phyloP scores from a whole-genome alignment of 2,113 vertebrate genomes.

The Indicator indicator region DNA sequence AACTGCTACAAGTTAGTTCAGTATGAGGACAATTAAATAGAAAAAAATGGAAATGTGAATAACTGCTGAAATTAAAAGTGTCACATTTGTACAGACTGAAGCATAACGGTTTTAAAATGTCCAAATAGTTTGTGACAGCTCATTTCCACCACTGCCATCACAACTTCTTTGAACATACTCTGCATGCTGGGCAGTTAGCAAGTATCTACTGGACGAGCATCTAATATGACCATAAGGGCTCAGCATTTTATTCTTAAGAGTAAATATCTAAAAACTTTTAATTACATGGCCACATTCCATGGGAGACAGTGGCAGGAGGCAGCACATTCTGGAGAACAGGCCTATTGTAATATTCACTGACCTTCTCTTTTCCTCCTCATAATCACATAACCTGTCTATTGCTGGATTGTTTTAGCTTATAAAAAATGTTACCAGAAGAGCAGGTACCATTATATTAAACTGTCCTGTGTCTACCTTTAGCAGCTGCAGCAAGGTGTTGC shows the following conservation, averaged over 20 bases:
- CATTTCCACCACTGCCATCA: background rate
- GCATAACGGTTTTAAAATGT: background rate
- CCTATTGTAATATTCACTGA: background rate
- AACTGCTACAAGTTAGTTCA: background rate
- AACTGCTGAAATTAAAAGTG: background rate
- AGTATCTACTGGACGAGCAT: background rate
- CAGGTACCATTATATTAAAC: background rate
- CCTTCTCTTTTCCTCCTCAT: background rate
- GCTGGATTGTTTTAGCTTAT: background rate
- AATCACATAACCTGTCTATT: background rate
- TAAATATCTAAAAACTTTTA: background rate
- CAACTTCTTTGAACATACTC: background rate
- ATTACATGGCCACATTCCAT: no score
- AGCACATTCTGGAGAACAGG: background rate
- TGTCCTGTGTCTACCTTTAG: background rate
- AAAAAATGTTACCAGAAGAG: background rate
- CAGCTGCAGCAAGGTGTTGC: background rate
- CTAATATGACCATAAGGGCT: background rate
- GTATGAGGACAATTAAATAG: constrained; percentile 35
- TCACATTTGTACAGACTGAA: background rate
- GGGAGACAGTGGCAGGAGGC: background rate
- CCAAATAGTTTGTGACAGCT: background rate
- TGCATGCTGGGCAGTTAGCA: background rate
- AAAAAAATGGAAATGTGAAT: constrained; percentile 16
- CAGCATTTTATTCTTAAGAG: background rate